A percentile compares a stretch with the other conserved stretches of the same genome.
Evolutionary conservation across 2,797 vertebrate species (phyloP).

Genomic region (Crocidura indochinensis): DNA sequence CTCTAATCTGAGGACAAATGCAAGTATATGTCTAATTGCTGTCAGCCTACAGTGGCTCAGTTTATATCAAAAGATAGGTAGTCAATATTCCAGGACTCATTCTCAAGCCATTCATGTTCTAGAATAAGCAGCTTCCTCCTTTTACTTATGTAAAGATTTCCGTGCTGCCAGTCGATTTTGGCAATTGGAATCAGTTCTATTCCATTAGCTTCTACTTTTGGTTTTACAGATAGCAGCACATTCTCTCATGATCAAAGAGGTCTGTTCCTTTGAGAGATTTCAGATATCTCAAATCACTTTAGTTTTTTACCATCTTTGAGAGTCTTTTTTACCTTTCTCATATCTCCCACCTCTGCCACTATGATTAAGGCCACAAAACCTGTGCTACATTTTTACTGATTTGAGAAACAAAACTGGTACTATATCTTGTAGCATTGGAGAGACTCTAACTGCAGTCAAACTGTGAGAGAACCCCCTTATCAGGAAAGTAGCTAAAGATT

Average conservation of each 20-base stretch:
- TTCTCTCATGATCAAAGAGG: slow-evolving; percentile 8
- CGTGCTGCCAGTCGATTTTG: not conserved
- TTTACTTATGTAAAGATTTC: slow-evolving; percentile 12
- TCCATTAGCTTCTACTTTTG: not conserved
- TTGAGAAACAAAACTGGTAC: not conserved
- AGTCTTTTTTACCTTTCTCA: not conserved
- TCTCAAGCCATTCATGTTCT: not conserved
- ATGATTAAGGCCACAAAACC: not conserved
- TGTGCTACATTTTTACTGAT: slow-evolving; percentile 2
- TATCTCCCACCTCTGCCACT: not conserved
- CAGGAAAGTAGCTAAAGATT: not conserved
- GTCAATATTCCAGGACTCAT: not conserved
- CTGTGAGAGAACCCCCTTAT: not conserved
- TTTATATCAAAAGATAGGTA: not conserved
- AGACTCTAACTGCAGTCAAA: not conserved
- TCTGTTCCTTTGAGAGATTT: not conserved
- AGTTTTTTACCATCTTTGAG: slow-evolving; percentile 7
- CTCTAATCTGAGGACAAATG: not conserved
- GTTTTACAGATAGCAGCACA: slow-evolving; percentile 5
- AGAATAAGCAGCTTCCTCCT: not conserved
- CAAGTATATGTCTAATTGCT: not conserved
- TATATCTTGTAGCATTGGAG: not conserved
- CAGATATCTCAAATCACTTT: not conserved
- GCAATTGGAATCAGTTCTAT: not conserved
- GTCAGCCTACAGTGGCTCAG: not conserved